These are phyloP conservation scores for Plestiodon gilberti DNA, from an alignment of 2,113 vertebrate genomes.

Conservation along the genomic window DNA sequence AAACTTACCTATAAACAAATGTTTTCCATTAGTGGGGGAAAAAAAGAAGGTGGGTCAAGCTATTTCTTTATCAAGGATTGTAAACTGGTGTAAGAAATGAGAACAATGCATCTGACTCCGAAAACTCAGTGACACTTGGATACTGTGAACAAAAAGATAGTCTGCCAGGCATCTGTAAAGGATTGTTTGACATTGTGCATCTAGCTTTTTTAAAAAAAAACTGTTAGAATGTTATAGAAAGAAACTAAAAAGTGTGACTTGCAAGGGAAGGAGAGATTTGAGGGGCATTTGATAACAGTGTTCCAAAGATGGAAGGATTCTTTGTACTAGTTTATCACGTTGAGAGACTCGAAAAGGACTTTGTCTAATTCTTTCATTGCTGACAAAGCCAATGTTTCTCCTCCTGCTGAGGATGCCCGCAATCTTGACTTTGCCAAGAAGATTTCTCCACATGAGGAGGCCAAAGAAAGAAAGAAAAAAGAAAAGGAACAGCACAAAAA, in stretches of 20 bases:
- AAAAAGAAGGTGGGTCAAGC: slow-evolving; percentile 25
- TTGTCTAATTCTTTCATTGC: background rate
- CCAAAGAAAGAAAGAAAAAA: background rate
- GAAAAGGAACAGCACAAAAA: background rate
- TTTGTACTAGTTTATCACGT: background rate
- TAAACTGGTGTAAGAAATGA: slow-evolving; percentile 22
- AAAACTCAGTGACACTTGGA: slow-evolving; percentile 14
- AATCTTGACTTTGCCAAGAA: slow-evolving; percentile 8
- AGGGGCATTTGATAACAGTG: slow-evolving; percentile 36
- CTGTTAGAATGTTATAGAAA: slow-evolving; percentile 38
- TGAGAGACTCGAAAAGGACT: slow-evolving; percentile 32
- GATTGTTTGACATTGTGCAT: slow-evolving; percentile 18
- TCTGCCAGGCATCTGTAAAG: background rate
- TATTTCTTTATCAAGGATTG: slow-evolving; percentile 20
- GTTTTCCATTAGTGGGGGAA: slow-evolving; percentile 23
- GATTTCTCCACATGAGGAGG: background rate
- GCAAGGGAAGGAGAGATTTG: slow-evolving; percentile 25
- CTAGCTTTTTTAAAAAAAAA: background rate
- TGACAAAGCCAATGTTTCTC: background rate
- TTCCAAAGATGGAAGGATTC: slow-evolving; percentile 18
- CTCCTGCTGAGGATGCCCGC: background rate
- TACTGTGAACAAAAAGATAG: slow-evolving; percentile 31
- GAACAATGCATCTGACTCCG: background rate
- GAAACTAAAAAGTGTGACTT: slow-evolving; percentile 42
- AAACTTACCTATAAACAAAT: slow-evolving; percentile 60